phyloP scores from a whole-genome alignment of 2,113 vertebrate genomes.

The Barbus barbus region DNA sequence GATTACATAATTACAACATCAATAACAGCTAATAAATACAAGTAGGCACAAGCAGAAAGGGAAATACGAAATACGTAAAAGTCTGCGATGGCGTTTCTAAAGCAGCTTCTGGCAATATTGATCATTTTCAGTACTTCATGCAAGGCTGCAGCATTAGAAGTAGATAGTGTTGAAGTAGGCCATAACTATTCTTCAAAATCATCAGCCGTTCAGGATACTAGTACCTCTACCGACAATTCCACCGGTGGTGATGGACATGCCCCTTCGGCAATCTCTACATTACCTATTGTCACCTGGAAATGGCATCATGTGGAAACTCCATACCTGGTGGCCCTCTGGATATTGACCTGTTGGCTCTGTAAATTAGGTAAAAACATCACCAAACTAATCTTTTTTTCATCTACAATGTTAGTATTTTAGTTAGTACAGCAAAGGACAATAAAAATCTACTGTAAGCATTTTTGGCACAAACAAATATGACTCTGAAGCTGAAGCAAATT shows the following conservation, averaged over 20 bases:
- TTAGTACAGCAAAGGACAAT: background rate
- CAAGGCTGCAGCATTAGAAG: background rate
- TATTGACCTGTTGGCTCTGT: constrained; percentile 77
- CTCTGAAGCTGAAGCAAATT: background rate
- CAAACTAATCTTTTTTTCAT: background rate
- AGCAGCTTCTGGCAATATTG: constrained; percentile 4
- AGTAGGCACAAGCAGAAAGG: background rate
- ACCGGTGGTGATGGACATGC: background rate
- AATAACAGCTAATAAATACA: constrained; percentile 6
- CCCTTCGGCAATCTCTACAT: constrained; percentile 53
- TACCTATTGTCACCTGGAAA: constrained; percentile 77
- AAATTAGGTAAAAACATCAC: constrained; percentile 70
- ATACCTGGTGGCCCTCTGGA: constrained; percentile 75
- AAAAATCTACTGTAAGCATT: background rate
- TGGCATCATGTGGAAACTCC: constrained; percentile 70
- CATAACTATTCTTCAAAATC: background rate
- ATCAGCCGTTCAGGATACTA: background rate
- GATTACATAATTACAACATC: constrained; percentile 9
- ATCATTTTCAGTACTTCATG: constrained; percentile 13
- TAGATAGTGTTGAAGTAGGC: background rate
- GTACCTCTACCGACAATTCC: background rate
- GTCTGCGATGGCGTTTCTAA: constrained; percentile 31
- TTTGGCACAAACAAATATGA: too few relatives aligned
- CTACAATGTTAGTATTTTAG: background rate
- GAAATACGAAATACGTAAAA: background rate